These are phyloP conservation scores for Phallusia fumigata DNA, from an alignment of 23 tunicate genomes.

Conservation along the genomic window DNA sequence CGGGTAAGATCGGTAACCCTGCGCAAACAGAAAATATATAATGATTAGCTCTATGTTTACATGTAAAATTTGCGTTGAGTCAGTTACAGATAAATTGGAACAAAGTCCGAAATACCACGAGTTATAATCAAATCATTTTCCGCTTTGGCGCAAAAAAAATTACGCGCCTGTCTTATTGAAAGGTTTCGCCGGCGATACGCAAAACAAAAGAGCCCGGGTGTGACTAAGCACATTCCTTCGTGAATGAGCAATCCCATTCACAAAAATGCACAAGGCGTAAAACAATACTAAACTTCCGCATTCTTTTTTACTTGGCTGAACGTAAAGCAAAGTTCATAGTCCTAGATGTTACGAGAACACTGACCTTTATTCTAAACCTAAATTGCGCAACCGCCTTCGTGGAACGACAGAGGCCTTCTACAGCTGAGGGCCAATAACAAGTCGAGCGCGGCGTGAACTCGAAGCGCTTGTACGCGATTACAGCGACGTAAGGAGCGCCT, in stretches of 20 bases:
- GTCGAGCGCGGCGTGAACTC: not conserved
- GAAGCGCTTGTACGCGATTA: not conserved
- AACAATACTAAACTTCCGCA: not conserved
- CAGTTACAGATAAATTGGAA: too few species aligned
- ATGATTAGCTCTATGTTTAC: too few species aligned
- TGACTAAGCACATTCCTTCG: not conserved
- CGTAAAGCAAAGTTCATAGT: not conserved
- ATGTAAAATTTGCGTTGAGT: too few species aligned
- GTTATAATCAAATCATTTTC: not conserved
- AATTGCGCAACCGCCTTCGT: not conserved
- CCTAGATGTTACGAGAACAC: not conserved
- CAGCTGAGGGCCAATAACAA: slow-evolving; percentile 2
- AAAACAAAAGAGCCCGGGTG: not conserved
- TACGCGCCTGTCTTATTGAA: not conserved
- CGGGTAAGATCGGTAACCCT: slow-evolving; percentile 50
- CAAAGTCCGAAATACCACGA: not conserved
- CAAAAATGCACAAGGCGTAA: not conserved
- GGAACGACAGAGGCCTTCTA: not conserved
- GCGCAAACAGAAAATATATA: not conserved
- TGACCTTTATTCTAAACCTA: not conserved
- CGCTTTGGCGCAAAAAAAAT: not conserved
- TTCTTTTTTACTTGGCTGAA: not conserved
- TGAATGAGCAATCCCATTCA: not conserved
- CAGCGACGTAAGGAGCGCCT: not conserved
- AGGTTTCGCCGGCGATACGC: not conserved